phyloP scores from a whole-genome alignment of 2,797 vertebrate genomes.

The Propithecus deckenii region DNA sequence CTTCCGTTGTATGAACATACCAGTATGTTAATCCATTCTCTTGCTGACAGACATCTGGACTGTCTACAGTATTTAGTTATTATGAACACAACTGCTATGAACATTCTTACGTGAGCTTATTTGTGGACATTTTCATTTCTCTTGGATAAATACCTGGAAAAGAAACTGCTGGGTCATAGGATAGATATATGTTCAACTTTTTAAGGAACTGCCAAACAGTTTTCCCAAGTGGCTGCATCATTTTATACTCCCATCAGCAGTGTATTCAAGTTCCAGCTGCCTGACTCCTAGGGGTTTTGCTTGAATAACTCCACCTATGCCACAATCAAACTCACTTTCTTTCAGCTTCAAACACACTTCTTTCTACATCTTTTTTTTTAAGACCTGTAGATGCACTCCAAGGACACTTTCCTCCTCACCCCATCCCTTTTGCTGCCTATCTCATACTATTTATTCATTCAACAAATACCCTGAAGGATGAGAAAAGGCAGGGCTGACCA shows the following conservation, averaged over 20 bases:
- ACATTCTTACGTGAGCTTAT: background rate
- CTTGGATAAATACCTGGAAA: constrained; percentile 38
- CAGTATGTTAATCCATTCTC: background rate
- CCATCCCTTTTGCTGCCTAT: background rate
- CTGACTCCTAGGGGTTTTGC: background rate
- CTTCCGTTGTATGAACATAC: background rate
- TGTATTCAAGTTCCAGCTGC: background rate
- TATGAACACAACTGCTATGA: background rate
- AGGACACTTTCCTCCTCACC: background rate
- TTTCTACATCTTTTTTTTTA: background rate
- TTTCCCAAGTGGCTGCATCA: background rate
- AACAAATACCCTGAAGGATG: background rate
- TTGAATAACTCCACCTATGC: background rate
- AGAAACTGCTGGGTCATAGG: background rate
- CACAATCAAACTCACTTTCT: background rate
- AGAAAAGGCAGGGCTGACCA: background rate
- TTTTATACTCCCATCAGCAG: background rate
- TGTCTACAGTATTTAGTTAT: background rate
- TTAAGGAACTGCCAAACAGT: background rate
- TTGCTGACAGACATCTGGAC: background rate
- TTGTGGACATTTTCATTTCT: background rate
- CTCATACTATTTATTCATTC: background rate
- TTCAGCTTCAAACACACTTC: background rate
- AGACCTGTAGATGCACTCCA: background rate
- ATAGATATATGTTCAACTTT: background rate